Conservation (phyloP, 1,140 invertebrate species). For the Potamilus streckersoni region DNA sequence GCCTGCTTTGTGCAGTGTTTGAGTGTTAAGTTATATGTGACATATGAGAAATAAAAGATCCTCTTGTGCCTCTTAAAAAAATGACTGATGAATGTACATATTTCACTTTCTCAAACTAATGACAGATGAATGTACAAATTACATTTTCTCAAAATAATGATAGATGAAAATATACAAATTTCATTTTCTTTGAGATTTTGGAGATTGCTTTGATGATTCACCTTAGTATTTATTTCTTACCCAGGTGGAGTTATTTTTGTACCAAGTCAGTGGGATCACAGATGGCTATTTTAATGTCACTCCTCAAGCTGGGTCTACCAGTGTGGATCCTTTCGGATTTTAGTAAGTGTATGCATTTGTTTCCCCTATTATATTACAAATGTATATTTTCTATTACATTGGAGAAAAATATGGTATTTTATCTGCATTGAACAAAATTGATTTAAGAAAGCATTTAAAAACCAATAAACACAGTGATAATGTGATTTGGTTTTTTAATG, state of each 20-base stretch:
- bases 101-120: too few species aligned
- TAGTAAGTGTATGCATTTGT: conserved; percentile 50
- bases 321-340: conserved; percentile 58
- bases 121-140: too few species aligned
- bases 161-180: too few species aligned
- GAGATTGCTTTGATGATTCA: too few species aligned
- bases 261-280: conserved; percentile 70
- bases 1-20: too few species aligned
- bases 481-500: not conserved
- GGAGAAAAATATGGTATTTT: not conserved
- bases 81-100: too few species aligned
- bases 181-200: too few species aligned
- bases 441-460: not conserved
- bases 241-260: conserved; percentile 68
- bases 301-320: conserved; percentile 58
- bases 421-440: not conserved
- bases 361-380: conserved; percentile 11
- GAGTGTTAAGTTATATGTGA: too few species aligned
- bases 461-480: not conserved
- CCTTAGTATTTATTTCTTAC: conserved; percentile 1
- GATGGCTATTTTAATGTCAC: conserved; percentile 66
- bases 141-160: too few species aligned
- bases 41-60: too few species aligned
- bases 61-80: too few species aligned
- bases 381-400: not conserved